Percentiles rank a stretch among this genome's conserved stretches.
Conservation (phyloP, 2,888 invertebrate genomes). For the Malacosoma neustria region DNA sequence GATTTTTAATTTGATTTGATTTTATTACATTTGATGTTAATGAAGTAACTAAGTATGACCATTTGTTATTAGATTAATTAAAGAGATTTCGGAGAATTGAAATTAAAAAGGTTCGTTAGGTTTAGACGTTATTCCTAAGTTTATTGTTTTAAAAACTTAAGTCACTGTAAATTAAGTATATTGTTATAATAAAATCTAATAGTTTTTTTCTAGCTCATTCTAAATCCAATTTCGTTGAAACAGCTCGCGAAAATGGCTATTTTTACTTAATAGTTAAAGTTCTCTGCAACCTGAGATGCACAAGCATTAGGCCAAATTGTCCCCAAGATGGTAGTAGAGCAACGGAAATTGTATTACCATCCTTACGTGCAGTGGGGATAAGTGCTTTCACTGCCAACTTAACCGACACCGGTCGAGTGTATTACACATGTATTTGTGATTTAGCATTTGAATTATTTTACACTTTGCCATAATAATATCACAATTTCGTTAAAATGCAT, state of each 20-base stretch:
- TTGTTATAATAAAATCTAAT: not conserved
- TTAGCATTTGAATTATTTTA: too few relatives aligned
- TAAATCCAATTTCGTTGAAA: conserved; percentile 19
- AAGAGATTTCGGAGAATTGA: not conserved
- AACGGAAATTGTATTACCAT: conserved; percentile 63
- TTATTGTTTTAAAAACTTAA: too few relatives aligned
- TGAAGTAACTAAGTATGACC: too few relatives aligned
- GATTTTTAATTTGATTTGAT: too few relatives aligned
- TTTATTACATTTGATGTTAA: too few relatives aligned
- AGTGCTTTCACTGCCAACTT: conserved; percentile 58
- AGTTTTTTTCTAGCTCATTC: not conserved
- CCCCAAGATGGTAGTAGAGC: conserved; percentile 60
- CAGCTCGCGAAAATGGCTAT: conserved; percentile 17
- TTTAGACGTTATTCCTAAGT: too few relatives aligned
- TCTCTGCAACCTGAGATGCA: conserved; percentile 35
- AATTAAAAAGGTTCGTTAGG: too few relatives aligned
- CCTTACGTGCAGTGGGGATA: conserved; percentile 43
- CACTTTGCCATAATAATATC: too few relatives aligned
- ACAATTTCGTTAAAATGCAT: too few relatives aligned
- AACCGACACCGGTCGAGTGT: conserved; percentile 39
- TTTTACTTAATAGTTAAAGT: conserved; percentile 36
- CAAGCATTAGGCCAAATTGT: conserved; percentile 58
- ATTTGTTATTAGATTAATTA: too few relatives aligned
- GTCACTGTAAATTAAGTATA: too few relatives aligned
- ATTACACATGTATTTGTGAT: conserved; percentile 29